phyloP scores from a whole-genome alignment of 2,113 vertebrate species.

The Pipra filicauda region DNA sequence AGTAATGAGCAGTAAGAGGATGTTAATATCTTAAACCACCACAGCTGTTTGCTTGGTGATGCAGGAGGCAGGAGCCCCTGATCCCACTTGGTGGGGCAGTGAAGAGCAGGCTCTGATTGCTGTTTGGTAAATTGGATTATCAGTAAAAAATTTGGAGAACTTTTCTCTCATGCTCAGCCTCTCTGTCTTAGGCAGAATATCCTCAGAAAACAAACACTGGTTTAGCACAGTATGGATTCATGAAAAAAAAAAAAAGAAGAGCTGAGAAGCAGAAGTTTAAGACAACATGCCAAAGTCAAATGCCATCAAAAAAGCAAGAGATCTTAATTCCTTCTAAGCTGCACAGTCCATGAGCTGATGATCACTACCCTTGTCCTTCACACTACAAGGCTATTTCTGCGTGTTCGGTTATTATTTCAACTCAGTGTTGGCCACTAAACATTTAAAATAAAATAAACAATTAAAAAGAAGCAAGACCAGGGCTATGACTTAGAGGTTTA shows the following conservation, averaged over 20 bases:
- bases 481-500: not conserved
- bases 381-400: not conserved
- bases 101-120: not conserved
- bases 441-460: not conserved
- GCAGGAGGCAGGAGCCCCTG: not conserved
- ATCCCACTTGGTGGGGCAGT: not conserved
- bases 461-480: not conserved
- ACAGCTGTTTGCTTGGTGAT: not conserved
- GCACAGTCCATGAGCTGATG: not conserved
- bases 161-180: not conserved
- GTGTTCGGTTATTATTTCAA: not conserved
- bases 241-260: not conserved
- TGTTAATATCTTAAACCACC: not conserved
- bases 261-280: constrained; percentile 10
- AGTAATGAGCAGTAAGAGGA: not conserved
- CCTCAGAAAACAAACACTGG: not conserved
- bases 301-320: not conserved
- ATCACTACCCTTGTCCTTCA: not conserved
- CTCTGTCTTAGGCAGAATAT: not conserved
- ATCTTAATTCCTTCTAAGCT: not conserved
- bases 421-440: not conserved
- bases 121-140: not conserved
- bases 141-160: not conserved
- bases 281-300: not conserved
- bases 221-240: not conserved